Evolutionary conservation across 2,888 invertebrate species (phyloP).

Genomic region (Drosophila flavopinicola): DNA sequence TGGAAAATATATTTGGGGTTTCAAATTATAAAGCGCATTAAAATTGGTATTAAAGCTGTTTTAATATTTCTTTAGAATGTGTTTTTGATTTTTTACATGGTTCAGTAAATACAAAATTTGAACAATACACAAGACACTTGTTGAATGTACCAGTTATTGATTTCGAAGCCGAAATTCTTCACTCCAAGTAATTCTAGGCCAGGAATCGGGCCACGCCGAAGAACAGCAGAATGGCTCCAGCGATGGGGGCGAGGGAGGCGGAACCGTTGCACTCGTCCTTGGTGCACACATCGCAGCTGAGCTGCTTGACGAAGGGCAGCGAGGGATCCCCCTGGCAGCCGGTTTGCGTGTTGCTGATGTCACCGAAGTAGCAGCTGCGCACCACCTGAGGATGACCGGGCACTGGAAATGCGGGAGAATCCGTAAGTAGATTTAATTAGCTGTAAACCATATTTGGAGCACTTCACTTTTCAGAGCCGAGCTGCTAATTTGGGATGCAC

Average conservation of each 20-base stretch:
- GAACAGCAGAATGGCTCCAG: slow-evolving; percentile 72
- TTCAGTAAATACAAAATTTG: not conserved
- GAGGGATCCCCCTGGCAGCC: slow-evolving; percentile 80
- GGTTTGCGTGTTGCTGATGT: slow-evolving; percentile 64
- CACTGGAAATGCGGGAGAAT: slow-evolving; percentile 44
- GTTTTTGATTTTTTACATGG: not conserved
- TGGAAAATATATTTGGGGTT: too few relatives aligned
- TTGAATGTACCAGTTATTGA: slow-evolving; percentile 5
- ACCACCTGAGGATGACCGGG: slow-evolving; percentile 57
- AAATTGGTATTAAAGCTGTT: slow-evolving; percentile 31
- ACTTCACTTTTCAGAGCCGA: not conserved
- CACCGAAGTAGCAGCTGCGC: slow-evolving; percentile 81
- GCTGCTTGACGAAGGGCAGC: slow-evolving; percentile 72
- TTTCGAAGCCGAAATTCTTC: not conserved
- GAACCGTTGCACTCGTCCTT: slow-evolving; percentile 81
- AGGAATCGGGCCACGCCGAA: slow-evolving; percentile 79
- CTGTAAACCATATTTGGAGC: not conserved
- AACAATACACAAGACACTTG: slow-evolving; percentile 7
- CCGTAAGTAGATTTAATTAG: not conserved
- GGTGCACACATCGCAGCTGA: slow-evolving; percentile 80
- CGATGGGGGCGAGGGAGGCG: slow-evolving; percentile 69
- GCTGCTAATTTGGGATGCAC: slow-evolving; percentile 16
- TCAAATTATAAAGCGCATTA: not conserved
- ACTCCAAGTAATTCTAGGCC: slow-evolving; percentile 50
- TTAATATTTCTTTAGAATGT: slow-evolving; percentile 13